Evolutionary conservation across 1,140 invertebrate genomes (phyloP).

Genomic region (Propsilocerus akamusi): DNA sequence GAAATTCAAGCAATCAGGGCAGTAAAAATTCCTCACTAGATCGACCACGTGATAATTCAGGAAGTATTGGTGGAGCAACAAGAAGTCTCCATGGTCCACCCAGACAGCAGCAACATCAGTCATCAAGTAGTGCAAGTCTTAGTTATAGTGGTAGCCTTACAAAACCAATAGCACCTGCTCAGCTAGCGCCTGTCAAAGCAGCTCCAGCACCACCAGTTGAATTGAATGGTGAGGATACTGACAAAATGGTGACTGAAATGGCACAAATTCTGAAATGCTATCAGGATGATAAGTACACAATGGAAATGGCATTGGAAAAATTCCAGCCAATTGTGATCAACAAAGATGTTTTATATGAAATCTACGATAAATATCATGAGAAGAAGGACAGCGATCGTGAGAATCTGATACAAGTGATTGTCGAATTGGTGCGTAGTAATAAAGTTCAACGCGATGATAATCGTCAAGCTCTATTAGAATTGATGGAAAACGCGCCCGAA

Average conservation of each 20-base stretch:
- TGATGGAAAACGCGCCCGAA: neutral
- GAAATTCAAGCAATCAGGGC: neutral
- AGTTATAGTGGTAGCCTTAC: neutral
- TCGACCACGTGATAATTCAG: neutral
- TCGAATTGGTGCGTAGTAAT: neutral
- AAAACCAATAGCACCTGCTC: too few relatives aligned
- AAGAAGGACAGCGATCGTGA: neutral
- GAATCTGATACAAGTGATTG: neutral
- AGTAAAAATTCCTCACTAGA: neutral
- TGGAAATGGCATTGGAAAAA: neutral
- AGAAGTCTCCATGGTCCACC: neutral
- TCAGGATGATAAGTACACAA: neutral
- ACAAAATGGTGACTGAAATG: neutral
- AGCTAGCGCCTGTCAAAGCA: neutral
- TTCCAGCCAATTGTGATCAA: neutral
- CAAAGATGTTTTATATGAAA: neutral
- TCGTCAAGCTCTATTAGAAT: neutral
- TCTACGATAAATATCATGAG: neutral
- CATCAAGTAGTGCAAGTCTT: neutral
- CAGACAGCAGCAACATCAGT: neutral
- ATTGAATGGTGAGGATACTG: neutral
- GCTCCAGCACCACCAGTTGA: neutral
- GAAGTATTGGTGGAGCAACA: neutral
- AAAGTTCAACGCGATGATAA: neutral
- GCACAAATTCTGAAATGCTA: neutral